Percentiles rank a stretch among this genome's conserved stretches.
Conservation (phyloP, 2,888 invertebrate species). For the Andrena camellia region DNA sequence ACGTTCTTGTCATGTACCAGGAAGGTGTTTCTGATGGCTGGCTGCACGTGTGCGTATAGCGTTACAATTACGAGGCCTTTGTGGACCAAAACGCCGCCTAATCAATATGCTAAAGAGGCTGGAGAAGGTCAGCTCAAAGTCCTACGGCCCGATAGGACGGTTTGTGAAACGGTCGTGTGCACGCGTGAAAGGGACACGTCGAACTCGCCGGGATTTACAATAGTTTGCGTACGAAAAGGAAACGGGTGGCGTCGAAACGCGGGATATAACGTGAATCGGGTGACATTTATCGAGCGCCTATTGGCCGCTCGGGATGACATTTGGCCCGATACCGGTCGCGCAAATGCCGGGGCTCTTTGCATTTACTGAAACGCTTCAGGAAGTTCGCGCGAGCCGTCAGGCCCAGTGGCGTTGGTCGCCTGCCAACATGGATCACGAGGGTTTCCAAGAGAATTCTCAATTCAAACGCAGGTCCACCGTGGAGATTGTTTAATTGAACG, state of each 20-base stretch:
- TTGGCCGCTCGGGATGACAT: conserved; percentile 27
- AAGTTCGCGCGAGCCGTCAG: conserved; percentile 1
- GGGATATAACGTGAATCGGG: background rate
- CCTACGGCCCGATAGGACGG: background rate
- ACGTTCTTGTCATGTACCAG: background rate
- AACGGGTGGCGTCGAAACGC: background rate
- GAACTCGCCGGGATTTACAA: conserved; percentile 37
- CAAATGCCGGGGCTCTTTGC: conserved; percentile 27
- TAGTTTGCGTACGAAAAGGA: background rate
- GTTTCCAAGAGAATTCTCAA: conserved; percentile 5
- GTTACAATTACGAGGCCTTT: conserved; percentile 16
- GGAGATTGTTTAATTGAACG: background rate
- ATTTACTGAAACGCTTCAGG: conserved; percentile 16
- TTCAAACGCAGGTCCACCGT: background rate
- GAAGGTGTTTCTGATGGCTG: background rate
- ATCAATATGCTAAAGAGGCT: conserved; percentile 27
- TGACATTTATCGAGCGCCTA: conserved; percentile 33
- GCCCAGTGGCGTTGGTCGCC: too few relatives aligned
- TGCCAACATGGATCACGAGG: too few relatives aligned
- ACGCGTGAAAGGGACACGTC: background rate
- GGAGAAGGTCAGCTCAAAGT: background rate
- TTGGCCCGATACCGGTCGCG: conserved; percentile 2
- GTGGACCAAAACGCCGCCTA: conserved; percentile 11
- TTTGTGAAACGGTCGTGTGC: background rate
- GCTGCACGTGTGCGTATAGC: too few relatives aligned